A percentile compares a stretch with the other conserved stretches of the same genome.
phyloP scores from a whole-genome alignment of 2,888 invertebrate genomes.

The Ichneumoninae sp. region DNA sequence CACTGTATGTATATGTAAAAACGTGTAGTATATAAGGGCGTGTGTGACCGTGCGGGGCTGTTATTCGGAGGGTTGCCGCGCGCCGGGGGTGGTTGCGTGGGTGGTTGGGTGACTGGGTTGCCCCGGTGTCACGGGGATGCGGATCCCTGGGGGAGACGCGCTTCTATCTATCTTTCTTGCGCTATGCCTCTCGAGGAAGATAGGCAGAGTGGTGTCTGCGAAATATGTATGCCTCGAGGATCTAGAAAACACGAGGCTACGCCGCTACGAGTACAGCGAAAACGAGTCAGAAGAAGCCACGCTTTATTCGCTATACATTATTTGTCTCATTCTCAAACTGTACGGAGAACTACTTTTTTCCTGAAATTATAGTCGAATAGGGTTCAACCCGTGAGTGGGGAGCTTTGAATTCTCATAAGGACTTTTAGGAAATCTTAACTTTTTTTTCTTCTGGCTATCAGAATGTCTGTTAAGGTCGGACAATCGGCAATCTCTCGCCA shows the following conservation, averaged over 20 bases:
- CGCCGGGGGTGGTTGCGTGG: slow-evolving; percentile 50
- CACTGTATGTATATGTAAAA: slow-evolving; percentile 38
- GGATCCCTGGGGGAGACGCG: slow-evolving; percentile 60
- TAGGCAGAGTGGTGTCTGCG: slow-evolving; percentile 74
- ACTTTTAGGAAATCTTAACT: slow-evolving; percentile 23
- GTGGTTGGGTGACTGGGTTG: slow-evolving; percentile 59
- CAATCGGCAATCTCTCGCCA: neutral
- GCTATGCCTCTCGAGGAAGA: slow-evolving; percentile 64
- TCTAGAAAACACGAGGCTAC: slow-evolving; percentile 72
- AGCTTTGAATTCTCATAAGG: slow-evolving; percentile 38
- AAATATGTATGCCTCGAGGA: slow-evolving; percentile 79
- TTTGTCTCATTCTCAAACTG: slow-evolving; percentile 44
- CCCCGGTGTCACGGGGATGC: slow-evolving; percentile 50
- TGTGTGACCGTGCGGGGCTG: slow-evolving; percentile 61
- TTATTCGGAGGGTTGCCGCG: slow-evolving; percentile 60
- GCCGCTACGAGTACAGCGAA: slow-evolving; percentile 51
- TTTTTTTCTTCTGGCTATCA: neutral
- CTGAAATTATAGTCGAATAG: slow-evolving; percentile 22
- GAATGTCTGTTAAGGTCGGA: neutral
- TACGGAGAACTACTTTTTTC: slow-evolving; percentile 44
- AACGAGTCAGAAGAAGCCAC: slow-evolving; percentile 61
- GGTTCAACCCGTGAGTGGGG: slow-evolving; percentile 23
- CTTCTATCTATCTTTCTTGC: slow-evolving; percentile 63
- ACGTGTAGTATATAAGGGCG: slow-evolving; percentile 63
- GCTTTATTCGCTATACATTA: slow-evolving; percentile 55